These are phyloP conservation scores for Athalia cordata DNA, from an alignment of 2,888 invertebrate genomes.

Conservation along the genomic window DNA sequence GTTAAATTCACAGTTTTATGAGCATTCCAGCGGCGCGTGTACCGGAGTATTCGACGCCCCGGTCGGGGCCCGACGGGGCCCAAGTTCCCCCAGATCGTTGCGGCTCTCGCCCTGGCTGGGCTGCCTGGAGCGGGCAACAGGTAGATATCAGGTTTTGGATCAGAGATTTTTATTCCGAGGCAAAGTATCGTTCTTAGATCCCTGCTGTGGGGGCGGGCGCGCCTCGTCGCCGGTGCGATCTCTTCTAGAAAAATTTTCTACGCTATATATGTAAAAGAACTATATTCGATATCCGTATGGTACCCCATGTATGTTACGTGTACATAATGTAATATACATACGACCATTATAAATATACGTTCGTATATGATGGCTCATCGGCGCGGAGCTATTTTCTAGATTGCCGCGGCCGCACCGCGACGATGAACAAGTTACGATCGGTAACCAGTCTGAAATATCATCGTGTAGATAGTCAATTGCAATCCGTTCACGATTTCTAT, in stretches of 20 bases:
- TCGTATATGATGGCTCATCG: no score
- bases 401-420: neutral
- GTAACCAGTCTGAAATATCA: no score
- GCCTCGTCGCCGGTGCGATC: conserved; percentile 15
- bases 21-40: conserved; percentile 61
- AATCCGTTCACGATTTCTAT: neutral
- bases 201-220: conserved; percentile 43
- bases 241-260: neutral
- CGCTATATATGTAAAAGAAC: neutral
- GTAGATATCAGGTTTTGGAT: conserved; percentile 66
- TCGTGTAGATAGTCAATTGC: no score
- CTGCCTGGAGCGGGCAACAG: conserved; percentile 47
- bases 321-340: no score
- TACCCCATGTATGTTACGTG: no score
- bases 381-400: neutral
- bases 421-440: conserved; percentile 5
- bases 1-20: conserved; percentile 62
- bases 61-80: conserved; percentile 47
- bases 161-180: conserved; percentile 60
- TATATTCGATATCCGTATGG: neutral
- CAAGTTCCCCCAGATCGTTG: conserved; percentile 48
- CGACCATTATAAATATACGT: no score
- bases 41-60: conserved; percentile 49
- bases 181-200: conserved; percentile 44
- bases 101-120: conserved; percentile 46